Conservation (phyloP, 2,888 invertebrate genomes). For the Dasysyrphus albostriatus region DNA sequence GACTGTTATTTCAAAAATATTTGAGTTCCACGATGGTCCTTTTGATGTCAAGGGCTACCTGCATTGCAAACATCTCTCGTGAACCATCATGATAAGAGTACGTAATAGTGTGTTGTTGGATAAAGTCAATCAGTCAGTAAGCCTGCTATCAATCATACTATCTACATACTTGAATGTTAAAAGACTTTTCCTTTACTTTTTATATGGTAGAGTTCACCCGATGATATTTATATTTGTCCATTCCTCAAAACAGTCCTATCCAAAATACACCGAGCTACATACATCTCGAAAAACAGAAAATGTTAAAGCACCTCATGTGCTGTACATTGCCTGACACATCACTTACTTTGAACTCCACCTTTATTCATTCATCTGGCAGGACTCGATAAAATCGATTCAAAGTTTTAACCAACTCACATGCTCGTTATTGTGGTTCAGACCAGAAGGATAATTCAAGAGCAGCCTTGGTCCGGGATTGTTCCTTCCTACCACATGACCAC, state of each 20-base stretch:
- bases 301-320: slow-evolving; percentile 15
- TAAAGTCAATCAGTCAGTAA: slow-evolving; percentile 36
- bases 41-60: too few species aligned
- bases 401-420: slow-evolving; percentile 34
- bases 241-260: slow-evolving; percentile 33
- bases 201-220: slow-evolving; percentile 52
- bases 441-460: slow-evolving; percentile 13
- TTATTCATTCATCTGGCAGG: slow-evolving; percentile 38
- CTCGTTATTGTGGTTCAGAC: background rate
- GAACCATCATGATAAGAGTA: slow-evolving; percentile 26
- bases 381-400: slow-evolving; percentile 60
- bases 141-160: slow-evolving; percentile 25
- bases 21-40: too few species aligned
- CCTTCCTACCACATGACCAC: slow-evolving; percentile 13
- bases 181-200: background rate
- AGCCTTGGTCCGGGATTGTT: background rate
- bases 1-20: too few species aligned
- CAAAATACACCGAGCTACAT: too few species aligned
- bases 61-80: background rate
- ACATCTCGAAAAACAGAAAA: background rate
- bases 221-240: slow-evolving; percentile 57
- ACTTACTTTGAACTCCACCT: slow-evolving; percentile 61
- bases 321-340: slow-evolving; percentile 4
- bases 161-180: slow-evolving; percentile 4
- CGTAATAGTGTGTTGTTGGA: slow-evolving; percentile 10